Evolutionary conservation across 2,888 invertebrate genomes (phyloP).

Genomic region (Rhamnusium bicolor): DNA sequence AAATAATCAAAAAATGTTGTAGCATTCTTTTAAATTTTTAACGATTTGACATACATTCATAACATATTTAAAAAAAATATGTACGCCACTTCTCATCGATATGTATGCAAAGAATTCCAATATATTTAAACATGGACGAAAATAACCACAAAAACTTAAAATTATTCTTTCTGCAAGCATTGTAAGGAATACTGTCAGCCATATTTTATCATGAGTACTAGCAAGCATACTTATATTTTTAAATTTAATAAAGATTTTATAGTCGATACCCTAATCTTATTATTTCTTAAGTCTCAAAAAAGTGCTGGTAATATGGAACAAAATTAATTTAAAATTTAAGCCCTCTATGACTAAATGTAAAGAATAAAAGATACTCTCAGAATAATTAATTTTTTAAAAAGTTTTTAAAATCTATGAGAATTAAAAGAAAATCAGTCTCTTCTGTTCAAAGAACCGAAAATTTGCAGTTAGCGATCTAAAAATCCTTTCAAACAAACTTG

Average conservation of each 20-base stretch:
- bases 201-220: not conserved
- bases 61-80: too few species aligned
- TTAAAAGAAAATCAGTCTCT: conserved; percentile 18
- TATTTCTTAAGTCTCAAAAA: too few species aligned
- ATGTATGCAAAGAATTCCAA: too few species aligned
- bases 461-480: conserved; percentile 58
- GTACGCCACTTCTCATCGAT: too few species aligned
- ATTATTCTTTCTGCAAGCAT: too few species aligned
- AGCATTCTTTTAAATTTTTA: too few species aligned
- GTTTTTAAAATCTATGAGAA: not conserved
- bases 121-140: too few species aligned
- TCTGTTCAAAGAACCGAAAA: conserved; percentile 43
- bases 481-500: conserved; percentile 66
- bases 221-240: not conserved
- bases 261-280: not conserved
- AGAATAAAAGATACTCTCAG: not conserved
- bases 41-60: too few species aligned
- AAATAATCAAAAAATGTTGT: too few species aligned
- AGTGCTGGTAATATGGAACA: not conserved
- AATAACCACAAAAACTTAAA: too few species aligned
- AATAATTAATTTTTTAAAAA: not conserved
- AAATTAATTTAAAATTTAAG: not conserved
- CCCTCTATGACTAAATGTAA: not conserved
- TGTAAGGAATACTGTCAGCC: not conserved
- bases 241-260: not conserved